A percentile compares a stretch with the other conserved stretches of the same genome.
Evolutionary conservation across 2,888 invertebrate genomes (phyloP).

Genomic region (Clepsis dumicolana): DNA sequence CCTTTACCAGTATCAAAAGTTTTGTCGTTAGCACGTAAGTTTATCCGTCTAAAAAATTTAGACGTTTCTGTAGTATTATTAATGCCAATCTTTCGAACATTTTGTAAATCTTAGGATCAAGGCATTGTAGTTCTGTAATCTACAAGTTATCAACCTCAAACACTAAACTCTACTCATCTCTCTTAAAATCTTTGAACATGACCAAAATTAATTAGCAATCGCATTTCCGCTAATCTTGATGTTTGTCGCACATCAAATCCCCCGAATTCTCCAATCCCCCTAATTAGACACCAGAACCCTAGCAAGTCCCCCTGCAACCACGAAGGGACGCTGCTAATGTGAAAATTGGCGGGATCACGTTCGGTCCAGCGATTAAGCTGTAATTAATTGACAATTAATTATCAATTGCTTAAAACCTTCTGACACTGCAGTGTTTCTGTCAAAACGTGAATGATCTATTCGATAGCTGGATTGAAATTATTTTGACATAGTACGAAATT

Average conservation of each 20-base stretch:
- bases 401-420: not conserved
- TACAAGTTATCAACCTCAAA: too few relatives aligned
- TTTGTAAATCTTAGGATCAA: too few relatives aligned
- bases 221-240: not conserved
- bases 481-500: not conserved
- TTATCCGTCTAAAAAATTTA: too few relatives aligned
- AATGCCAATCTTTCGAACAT: too few relatives aligned
- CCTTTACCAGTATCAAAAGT: too few relatives aligned
- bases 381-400: slow-evolving; percentile 14
- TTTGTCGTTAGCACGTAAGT: too few relatives aligned
- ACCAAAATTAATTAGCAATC: not conserved
- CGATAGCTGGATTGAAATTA: not conserved
- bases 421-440: not conserved
- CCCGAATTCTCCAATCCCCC: not conserved
- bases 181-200: too few relatives aligned
- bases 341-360: slow-evolving; percentile 14
- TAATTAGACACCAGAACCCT: slow-evolving; percentile 2
- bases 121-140: too few relatives aligned
- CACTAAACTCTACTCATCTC: too few relatives aligned
- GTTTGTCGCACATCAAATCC: not conserved
- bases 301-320: not conserved
- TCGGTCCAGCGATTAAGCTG: slow-evolving; percentile 16
- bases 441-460: slow-evolving; percentile 22
- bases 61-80: too few relatives aligned
- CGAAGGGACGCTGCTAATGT: slow-evolving; percentile 21